Evolutionary conservation across 2,113 vertebrate genomes (phyloP), one percentile per base, ranked within the genome.

Genomic region (Sitta europaea): DNA sequence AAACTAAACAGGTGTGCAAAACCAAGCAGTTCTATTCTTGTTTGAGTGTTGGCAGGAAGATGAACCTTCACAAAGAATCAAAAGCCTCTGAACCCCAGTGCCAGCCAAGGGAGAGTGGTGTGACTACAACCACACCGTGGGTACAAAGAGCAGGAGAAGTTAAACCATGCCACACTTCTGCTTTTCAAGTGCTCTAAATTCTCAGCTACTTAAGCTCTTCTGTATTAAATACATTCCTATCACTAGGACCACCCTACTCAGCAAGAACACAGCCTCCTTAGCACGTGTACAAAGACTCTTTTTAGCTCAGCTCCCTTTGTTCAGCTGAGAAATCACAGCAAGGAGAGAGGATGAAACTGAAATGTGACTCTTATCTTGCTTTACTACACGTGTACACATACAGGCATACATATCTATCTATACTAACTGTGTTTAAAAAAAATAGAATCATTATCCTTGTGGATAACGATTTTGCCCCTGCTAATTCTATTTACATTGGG

Each of bases 401-500:
- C 11, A 43, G 1, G 43, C 12, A 53, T 16, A 22, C 14, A 12
- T 3, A 7, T 24, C 33, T 57, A 21, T 9, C 36, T 53, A 12
- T 6, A 53, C 14, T 10, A 89, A 25, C 35, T 75, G 18, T 66
- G 62, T 57, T 84, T 15, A 6, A 66, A 89, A 82, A 33, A 53
- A 2, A n/a, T 3, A 48, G 28, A 63, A 61, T 45, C 27, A 55
- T 88, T 93, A 93, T 48, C 35, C 54, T 57, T 76, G 54, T 14
- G 33, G 77, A 28, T 89, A 81, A 81, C 70, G 85, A 66, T 61
- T 90, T 36, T 4, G 10, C 38, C 86, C 62, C 67, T 62, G 74
- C 74, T 94, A 94, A 94, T 90, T 92, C 45, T 70, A 73, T 91
- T 94, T 85, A 96, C 81, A 62, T 48, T 87, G 53, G n/a, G 74